These are phyloP conservation scores for Momotus momota DNA, from an alignment of 2,797 vertebrate species.

Conservation along the genomic window DNA sequence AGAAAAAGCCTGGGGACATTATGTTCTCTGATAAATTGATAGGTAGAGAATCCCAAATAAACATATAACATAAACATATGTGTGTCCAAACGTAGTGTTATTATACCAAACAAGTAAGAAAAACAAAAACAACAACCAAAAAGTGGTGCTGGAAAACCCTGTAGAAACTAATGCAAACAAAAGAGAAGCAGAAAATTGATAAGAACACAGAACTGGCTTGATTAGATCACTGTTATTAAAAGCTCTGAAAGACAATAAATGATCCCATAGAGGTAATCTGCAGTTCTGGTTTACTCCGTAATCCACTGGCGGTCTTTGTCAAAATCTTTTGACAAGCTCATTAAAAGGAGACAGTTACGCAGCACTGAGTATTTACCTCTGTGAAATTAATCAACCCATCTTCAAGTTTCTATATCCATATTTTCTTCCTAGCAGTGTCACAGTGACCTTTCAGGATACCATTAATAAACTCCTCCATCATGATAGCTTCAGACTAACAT, in stretches of 20 bases:
- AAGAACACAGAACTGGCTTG: slow-evolving; percentile 57
- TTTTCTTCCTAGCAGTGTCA: slow-evolving; percentile 62
- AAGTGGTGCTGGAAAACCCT: background rate
- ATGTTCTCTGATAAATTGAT: background rate
- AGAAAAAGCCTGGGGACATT: background rate
- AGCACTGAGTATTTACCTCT: slow-evolving; percentile 77
- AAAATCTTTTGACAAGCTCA: slow-evolving; percentile 83
- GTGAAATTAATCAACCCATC: slow-evolving; percentile 75
- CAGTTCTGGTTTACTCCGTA: slow-evolving; percentile 72
- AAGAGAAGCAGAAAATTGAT: slow-evolving; percentile 49
- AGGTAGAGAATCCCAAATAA: slow-evolving; percentile 11
- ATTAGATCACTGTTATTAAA: slow-evolving; percentile 80
- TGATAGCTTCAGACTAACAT: background rate
- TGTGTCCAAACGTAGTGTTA: background rate
- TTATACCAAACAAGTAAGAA: background rate
- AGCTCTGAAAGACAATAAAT: slow-evolving; percentile 69
- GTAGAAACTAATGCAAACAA: slow-evolving; percentile 49
- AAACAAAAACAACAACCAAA: background rate
- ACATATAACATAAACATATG: slow-evolving; percentile 26
- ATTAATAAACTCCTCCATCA: slow-evolving; percentile 39
- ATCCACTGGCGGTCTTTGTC: slow-evolving; percentile 78
- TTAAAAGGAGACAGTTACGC: slow-evolving; percentile 76
- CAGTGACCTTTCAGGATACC: slow-evolving; percentile 68
- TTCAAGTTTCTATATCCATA: slow-evolving; percentile 62
- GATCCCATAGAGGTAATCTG: slow-evolving; percentile 71